Conservation (phyloP, 2,113 vertebrate genomes). For the Lepisosteus osseus region DNA sequence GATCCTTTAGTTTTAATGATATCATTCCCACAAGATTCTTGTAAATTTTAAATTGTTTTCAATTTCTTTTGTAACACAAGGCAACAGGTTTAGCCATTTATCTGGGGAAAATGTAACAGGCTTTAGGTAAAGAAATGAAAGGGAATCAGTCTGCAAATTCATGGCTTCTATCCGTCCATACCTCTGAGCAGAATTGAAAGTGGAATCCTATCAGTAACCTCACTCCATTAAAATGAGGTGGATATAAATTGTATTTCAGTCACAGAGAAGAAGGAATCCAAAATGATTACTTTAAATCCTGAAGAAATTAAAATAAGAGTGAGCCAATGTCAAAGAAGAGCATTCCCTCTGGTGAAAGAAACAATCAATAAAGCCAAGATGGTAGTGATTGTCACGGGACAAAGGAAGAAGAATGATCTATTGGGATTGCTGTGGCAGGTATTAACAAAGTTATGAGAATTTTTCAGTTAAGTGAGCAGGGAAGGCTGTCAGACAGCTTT, state of each 20-base stretch:
- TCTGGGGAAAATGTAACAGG: constrained; percentile 1
- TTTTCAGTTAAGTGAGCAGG: neutral
- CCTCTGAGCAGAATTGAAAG: neutral
- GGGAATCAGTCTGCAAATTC: neutral
- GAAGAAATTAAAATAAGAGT: neutral
- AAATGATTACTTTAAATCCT: neutral
- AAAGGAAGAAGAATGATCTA: neutral
- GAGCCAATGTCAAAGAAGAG: constrained; percentile 1
- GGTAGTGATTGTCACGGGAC: too few relatives aligned
- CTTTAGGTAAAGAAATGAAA: neutral
- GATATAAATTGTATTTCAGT: neutral
- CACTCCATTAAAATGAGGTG: neutral
- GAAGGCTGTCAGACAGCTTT: constrained; percentile 2
- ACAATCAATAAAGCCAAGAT: constrained; percentile 7
- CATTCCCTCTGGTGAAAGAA: constrained; percentile 8
- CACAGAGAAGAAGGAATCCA: neutral
- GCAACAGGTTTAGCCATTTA: neutral
- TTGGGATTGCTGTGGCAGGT: neutral
- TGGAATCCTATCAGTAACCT: constrained; percentile 8
- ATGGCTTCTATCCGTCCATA: neutral
- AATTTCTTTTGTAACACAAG: constrained; percentile 1
- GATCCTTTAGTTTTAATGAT: neutral
- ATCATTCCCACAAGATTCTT: neutral
- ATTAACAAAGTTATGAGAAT: constrained; percentile 3
- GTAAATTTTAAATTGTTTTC: neutral